Percentiles rank a stretch among this genome's conserved stretches.
phyloP scores from a whole-genome alignment of 2,888 invertebrate species.

The Eubasilissa splendida region DNA sequence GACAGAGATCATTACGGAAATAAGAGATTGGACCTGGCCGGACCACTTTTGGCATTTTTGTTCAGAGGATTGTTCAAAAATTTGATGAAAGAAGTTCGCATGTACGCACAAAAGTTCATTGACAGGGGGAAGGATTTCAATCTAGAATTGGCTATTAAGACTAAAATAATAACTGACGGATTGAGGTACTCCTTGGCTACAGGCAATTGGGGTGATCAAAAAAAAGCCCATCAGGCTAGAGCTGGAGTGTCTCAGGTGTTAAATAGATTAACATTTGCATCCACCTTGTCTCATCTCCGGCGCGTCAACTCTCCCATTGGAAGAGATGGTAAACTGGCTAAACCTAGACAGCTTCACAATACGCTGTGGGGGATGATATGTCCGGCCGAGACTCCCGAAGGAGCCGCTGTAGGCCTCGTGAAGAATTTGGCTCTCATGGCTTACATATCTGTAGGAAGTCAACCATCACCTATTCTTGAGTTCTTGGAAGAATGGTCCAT shows the following conservation, averaged over 20 bases:
- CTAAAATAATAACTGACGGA: conserved; percentile 98
- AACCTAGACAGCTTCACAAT: conserved; percentile 98
- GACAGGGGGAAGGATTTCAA: conserved; percentile 99
- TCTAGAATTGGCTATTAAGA: conserved; percentile 95
- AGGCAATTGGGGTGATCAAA: conserved; percentile 99
- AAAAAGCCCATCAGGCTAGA: conserved; percentile 98
- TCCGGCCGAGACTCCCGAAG: conserved; percentile 99
- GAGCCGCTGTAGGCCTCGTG: conserved; percentile 95
- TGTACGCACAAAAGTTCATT: conserved; percentile 99
- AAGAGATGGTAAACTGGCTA: conserved; percentile 98
- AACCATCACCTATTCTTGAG: conserved; percentile 98
- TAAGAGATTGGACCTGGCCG: conserved; percentile 97
- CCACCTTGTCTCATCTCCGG: conserved; percentile 97
- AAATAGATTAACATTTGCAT: conserved; percentile 98
- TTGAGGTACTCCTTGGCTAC: conserved; percentile 98
- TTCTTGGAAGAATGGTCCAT: conserved; percentile 99
- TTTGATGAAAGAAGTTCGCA: conserved; percentile 95
- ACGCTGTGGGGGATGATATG: conserved; percentile 99
- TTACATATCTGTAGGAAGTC: conserved; percentile 99
- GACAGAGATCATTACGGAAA: conserved; percentile 99
- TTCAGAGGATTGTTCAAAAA: conserved; percentile 98
- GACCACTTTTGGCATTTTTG: conserved; percentile 95
- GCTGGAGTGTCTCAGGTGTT: conserved; percentile 98
- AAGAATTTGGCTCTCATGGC: conserved; percentile 99
- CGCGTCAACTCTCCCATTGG: conserved; percentile 99